Evolutionary conservation across 2,113 vertebrate species (phyloP).

Genomic region (Aplodontia rufa): DNA sequence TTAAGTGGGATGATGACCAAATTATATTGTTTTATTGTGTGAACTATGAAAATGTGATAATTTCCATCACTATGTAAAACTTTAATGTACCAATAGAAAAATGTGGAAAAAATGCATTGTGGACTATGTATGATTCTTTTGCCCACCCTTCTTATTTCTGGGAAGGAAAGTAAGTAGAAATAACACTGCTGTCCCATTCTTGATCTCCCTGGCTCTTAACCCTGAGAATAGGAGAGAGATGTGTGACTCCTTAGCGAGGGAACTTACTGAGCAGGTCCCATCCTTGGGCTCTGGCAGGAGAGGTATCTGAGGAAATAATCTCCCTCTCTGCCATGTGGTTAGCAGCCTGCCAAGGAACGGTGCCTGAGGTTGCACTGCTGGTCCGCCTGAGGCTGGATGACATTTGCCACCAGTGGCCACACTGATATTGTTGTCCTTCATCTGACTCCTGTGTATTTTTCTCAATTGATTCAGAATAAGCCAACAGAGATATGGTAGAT

Average conservation of each 20-base stretch:
- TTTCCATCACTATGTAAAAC: too few relatives aligned
- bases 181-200: too few relatives aligned
- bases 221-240: background rate
- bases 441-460: background rate
- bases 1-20: too few relatives aligned
- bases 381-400: background rate
- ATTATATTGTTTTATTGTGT: too few relatives aligned
- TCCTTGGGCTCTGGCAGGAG: background rate
- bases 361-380: rapidly evolving
- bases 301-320: too few relatives aligned
- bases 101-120: too few relatives aligned
- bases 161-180: background rate
- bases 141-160: background rate
- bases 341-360: background rate
- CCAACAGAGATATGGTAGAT: background rate
- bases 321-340: rapidly evolving
- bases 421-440: background rate
- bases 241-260: background rate
- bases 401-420: background rate
- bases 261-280: background rate
- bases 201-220: background rate
- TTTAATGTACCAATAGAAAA: too few relatives aligned
- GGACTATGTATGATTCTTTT: too few relatives aligned
- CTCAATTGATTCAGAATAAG: background rate
- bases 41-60: too few relatives aligned